Percentiles rank a stretch among this genome's conserved stretches.
Conservation (phyloP, 2,888 invertebrate genomes). For the Piscicola geometra region DNA sequence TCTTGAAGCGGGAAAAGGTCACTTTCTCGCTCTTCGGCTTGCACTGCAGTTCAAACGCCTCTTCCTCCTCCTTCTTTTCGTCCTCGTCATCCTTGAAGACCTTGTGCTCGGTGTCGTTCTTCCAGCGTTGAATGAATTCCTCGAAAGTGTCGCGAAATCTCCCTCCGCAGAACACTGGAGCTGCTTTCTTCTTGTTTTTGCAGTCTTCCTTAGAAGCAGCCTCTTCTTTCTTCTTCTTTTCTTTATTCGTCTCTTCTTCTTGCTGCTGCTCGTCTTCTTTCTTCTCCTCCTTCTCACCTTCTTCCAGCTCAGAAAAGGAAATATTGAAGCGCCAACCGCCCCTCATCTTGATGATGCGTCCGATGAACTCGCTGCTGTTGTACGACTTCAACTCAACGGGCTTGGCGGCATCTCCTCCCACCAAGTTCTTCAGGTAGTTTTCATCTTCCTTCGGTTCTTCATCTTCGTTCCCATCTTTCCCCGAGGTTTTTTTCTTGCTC, state of each 20-base stretch:
- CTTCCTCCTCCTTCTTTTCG: background rate
- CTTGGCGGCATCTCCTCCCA: slow-evolving; percentile 18
- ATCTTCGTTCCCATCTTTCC: background rate
- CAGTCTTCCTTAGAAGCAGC: no score
- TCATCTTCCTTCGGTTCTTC: background rate
- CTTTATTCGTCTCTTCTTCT: background rate
- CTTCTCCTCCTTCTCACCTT: background rate
- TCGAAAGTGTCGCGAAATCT: slow-evolving; percentile 19
- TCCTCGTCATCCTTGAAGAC: slow-evolving; percentile 5
- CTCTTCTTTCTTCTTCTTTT: background rate
- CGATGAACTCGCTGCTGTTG: slow-evolving; percentile 27
- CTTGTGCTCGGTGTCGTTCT: background rate
- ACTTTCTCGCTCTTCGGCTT: background rate
- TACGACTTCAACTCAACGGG: slow-evolving; percentile 26
- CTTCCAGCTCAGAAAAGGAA: slow-evolving; percentile 7
- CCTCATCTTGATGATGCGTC: slow-evolving; percentile 19
- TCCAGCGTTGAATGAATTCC: slow-evolving; percentile 18
- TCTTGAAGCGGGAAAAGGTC: slow-evolving; percentile 13
- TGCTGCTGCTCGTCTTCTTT: background rate
- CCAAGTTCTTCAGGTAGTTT: slow-evolving; percentile 6
- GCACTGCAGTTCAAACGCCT: background rate
- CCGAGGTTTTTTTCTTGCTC: background rate
- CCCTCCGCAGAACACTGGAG: background rate
- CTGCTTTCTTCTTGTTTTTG: background rate
- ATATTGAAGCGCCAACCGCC: slow-evolving; percentile 32